Base-by-base conservation (phyloP, 2,113 vertebrate species). In the Cynopterus brachyotis region DNA sequence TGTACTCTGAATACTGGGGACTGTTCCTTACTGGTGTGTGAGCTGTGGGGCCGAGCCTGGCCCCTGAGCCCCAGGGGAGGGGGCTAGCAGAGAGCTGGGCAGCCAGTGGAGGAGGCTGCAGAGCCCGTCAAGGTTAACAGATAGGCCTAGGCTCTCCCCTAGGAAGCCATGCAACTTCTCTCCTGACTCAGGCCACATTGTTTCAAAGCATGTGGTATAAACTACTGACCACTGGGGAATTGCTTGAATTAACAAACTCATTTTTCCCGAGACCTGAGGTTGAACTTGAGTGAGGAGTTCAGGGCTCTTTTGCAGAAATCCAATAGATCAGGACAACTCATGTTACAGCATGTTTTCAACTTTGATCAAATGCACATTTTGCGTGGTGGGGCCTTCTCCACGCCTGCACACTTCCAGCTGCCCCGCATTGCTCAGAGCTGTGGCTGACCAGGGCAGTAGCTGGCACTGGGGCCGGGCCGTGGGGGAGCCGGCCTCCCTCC, bases 301-400 rank as follows among this genome's bases (percentile, higher is more conserved):
- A 96, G 96, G 95, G 97, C 84, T 96, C 90, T 96, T 97, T 91
- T 70, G 53, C 91, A 94, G 94, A 98, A 97, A 98, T 96, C 92
- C 95, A 95, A 67, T 97, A 97, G 97, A 96, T 97, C 73, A 50
- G 89, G 95, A 96, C 95, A 97, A 97, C 94, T 97, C 95, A 87
- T 78, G 93, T 97, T 96, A 97, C 95, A 89, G 64, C 69, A 55
- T 50, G 75, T 96, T 96, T 95, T 84, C 92, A 79, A 80, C 91
- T 79, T 96, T 97, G 97, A 97, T 97, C 94, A 98, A 98, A 98
- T 96, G 95, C 97, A 97, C 94, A 97, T 97, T 97, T 95, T 84
- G 85, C 59, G 0, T 66, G 64, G 60, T 66, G 57, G 88, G 78
- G 92, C 70, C 69, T 62, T 91, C 80, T 93, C 81, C 89, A 84